These are phyloP conservation scores for Tigriopus japonicus DNA, from an alignment of 1,140 invertebrate genomes.

Conservation along the genomic window DNA sequence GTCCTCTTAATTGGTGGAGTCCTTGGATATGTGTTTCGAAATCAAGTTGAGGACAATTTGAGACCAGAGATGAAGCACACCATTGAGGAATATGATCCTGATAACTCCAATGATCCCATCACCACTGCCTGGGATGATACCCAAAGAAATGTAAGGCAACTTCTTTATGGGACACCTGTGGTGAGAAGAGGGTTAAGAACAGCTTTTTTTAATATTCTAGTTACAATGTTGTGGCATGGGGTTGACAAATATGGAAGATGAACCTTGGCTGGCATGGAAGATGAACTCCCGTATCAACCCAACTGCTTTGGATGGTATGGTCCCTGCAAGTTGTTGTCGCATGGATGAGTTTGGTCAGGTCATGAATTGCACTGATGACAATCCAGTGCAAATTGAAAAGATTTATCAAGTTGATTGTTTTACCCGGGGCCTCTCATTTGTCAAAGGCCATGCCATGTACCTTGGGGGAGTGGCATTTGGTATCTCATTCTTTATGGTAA, in stretches of 20 bases:
- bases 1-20: slow-evolving; percentile 70
- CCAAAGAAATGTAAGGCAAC: slow-evolving; percentile 35
- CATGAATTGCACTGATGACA: neutral
- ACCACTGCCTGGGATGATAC: slow-evolving; percentile 63
- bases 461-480: neutral
- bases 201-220: neutral
- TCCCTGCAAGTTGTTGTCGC: neutral
- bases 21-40: slow-evolving; percentile 65
- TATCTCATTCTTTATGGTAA: neutral
- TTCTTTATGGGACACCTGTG: neutral
- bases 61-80: slow-evolving; percentile 55
- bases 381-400: neutral
- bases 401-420: neutral
- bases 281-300: neutral
- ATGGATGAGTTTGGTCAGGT: neutral
- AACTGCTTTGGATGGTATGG: neutral
- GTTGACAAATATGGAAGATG: neutral
- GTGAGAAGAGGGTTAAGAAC: neutral
- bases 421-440: neutral
- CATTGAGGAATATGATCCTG: slow-evolving; percentile 42
- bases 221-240: neutral
- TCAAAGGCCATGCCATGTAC: neutral
- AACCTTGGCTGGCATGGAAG: neutral
- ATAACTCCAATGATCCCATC: slow-evolving; percentile 32
- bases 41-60: slow-evolving; percentile 39